Base-by-base conservation (phyloP, 1,140 invertebrate genomes). In the Hormaphis cornu region DNA sequence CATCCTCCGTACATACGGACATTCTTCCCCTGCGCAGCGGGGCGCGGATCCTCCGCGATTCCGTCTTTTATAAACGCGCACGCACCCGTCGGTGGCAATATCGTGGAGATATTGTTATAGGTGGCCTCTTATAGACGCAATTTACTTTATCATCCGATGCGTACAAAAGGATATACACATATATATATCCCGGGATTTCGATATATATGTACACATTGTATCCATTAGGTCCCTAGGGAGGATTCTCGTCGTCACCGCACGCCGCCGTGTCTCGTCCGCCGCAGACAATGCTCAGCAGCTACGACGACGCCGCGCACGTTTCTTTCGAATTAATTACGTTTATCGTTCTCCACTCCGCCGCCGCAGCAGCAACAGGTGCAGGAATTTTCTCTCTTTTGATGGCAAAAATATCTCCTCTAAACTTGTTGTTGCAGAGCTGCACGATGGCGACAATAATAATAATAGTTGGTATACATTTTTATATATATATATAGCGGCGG, bases 111-210 rank as follows among this genome's bases (percentile, higher is more conserved):
- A 22, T 35, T 22, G 37, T 5, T 6, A n/a, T 24, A 44, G 44
- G 44, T 37, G 8, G 40, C 24, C 44, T 63, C 61, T 66, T 48
- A n/a, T n/a, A 50, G 42, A 66, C 44, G 44, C 61, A 66, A 66
- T 66, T 66, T 66, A 66, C 61, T 66, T 66, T 66, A 66, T n/a
- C n/a, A n/a, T 66, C 42, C 44, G n/a, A 63, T 16, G 54, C n/a
- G 20, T 28, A 66, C 61, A 66, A 66, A 35, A 22, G 44, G n/a
- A 8, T 3, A n/a, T 8, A n/a, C n/a, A n/a, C n/a, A n/a, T n/a
- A n/a, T n/a, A n/a, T n/a, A n/a, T n/a, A n/a, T n/a, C n/a, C n/a
- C n/a, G n/a, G n/a, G n/a, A n/a, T n/a, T n/a, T n/a, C n/a, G n/a
- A n/a, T n/a, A n/a, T n/a, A n/a, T n/a, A n/a, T n/a, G n/a, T n/a